phyloP scores from a whole-genome alignment of 2,797 vertebrate genomes.

The Diplodus sargus region DNA sequence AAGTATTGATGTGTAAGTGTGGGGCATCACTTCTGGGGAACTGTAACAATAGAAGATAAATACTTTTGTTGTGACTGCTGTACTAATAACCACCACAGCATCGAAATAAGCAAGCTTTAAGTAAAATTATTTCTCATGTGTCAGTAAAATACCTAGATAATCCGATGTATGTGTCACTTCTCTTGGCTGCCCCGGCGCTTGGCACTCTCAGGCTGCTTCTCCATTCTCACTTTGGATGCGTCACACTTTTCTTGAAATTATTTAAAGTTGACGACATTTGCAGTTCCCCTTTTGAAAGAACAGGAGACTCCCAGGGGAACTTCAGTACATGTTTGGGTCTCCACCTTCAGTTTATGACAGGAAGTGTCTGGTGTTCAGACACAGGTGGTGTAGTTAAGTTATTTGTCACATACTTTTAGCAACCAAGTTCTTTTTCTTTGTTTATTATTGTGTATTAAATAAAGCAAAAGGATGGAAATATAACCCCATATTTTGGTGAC shows the following conservation, averaged over 20 bases:
- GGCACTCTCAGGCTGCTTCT: slow-evolving; percentile 24
- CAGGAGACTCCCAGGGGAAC: slow-evolving; percentile 20
- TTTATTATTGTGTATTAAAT: background rate
- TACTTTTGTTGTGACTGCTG: background rate
- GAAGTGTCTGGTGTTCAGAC: slow-evolving; percentile 13
- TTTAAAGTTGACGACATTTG: slow-evolving; percentile 37
- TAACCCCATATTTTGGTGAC: background rate
- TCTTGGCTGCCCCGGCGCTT: slow-evolving; percentile 3
- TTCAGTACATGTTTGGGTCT: background rate
- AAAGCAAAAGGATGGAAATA: background rate
- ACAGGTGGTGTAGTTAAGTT: slow-evolving; percentile 23
- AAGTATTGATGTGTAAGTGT: background rate
- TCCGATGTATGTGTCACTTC: background rate
- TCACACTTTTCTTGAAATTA: slow-evolving; percentile 29
- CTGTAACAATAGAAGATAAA: background rate
- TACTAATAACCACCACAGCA: background rate
- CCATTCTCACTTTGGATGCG: slow-evolving; percentile 32
- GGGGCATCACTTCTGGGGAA: background rate
- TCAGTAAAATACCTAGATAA: background rate
- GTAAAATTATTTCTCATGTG: background rate
- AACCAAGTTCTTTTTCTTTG: background rate
- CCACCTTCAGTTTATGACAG: slow-evolving; percentile 34
- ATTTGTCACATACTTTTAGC: background rate
- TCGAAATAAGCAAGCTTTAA: background rate
- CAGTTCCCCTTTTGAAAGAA: slow-evolving; percentile 64